Conservation (phyloP, 2,797 vertebrate genomes). For the Anguilla anguilla region DNA sequence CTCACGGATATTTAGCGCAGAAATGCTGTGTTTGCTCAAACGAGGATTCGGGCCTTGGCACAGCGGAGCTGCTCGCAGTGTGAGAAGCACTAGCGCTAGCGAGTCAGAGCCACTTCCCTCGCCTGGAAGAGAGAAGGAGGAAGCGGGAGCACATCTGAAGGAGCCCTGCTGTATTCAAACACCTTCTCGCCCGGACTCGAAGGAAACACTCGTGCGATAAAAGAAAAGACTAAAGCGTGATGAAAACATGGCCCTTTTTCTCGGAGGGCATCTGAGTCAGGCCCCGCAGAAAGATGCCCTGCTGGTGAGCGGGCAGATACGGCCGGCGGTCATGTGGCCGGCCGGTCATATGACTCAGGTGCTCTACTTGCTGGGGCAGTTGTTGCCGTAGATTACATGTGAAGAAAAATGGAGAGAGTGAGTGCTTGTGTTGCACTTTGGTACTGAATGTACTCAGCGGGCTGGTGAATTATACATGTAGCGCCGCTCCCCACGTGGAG, state of each 20-base stretch:
- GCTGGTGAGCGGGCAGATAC: neutral
- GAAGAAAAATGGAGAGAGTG: neutral
- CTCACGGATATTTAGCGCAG: constrained; percentile 36
- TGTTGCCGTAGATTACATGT: neutral
- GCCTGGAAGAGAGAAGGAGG: neutral
- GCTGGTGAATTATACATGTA: constrained; percentile 10
- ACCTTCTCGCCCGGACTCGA: neutral
- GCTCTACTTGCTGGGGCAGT: neutral
- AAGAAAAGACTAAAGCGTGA: neutral
- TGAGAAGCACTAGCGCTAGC: neutral
- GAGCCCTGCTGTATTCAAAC: constrained; percentile 11
- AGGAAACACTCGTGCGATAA: neutral
- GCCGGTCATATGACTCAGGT: neutral
- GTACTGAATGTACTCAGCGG: neutral
- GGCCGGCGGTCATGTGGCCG: neutral
- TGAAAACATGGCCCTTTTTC: neutral
- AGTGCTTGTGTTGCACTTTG: neutral
- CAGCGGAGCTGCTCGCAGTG: neutral
- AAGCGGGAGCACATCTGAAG: neutral
- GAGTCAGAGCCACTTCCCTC: neutral
- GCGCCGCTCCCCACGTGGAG: neutral
- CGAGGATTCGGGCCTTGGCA: constrained; percentile 23
- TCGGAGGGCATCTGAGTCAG: neutral
- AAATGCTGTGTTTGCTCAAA: constrained; percentile 35
- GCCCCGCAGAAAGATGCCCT: neutral